These are phyloP conservation scores for Leptodactylus fuscus DNA, from an alignment of 2,113 vertebrate species.

Conservation along the genomic window DNA sequence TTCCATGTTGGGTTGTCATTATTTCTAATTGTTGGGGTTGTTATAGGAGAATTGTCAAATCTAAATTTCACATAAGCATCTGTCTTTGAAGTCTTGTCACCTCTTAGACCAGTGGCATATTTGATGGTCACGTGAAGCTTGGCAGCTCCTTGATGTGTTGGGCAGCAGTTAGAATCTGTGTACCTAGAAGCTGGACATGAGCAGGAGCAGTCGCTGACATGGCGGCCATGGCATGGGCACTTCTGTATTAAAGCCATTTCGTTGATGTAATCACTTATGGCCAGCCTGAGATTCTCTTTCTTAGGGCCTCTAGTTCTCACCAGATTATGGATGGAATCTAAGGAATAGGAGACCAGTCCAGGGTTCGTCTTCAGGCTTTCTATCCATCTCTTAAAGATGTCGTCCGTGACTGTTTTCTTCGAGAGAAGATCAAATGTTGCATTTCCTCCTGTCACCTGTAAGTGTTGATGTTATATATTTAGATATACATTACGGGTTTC, in stretches of 20 bases:
- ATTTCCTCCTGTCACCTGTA: slow-evolving; percentile 63
- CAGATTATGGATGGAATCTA: slow-evolving; percentile 79
- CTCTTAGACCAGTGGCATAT: slow-evolving; percentile 70
- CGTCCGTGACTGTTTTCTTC: too few species aligned
- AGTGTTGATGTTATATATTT: slow-evolving; percentile 17
- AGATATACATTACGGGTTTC: too few species aligned
- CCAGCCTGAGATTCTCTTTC: slow-evolving; percentile 71
- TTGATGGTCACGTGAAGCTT: slow-evolving; percentile 70
- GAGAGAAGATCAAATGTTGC: not conserved
- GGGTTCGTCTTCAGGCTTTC: slow-evolving; percentile 68
- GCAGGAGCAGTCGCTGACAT: slow-evolving; percentile 77
- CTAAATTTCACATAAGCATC: slow-evolving; percentile 82
- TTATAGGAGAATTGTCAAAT: slow-evolving; percentile 9
- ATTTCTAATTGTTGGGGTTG: slow-evolving; percentile 68
- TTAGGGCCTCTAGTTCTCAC: slow-evolving; percentile 32
- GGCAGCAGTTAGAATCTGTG: slow-evolving; percentile 78
- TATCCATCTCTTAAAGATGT: slow-evolving; percentile 80
- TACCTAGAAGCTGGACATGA: slow-evolving; percentile 68
- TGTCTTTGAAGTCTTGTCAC: slow-evolving; percentile 69
- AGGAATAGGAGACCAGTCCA: slow-evolving; percentile 75
- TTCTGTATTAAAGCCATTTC: slow-evolving; percentile 58
- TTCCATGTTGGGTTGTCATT: slow-evolving; percentile 77
- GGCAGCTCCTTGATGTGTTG: slow-evolving; percentile 73
- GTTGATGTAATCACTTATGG: slow-evolving; percentile 71
- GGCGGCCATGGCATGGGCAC: slow-evolving; percentile 69